Evolutionary conservation across 1,140 invertebrate genomes (phyloP), one percentile per base, ranked within the genome.

Genomic region (Sitophilus oryzae): DNA sequence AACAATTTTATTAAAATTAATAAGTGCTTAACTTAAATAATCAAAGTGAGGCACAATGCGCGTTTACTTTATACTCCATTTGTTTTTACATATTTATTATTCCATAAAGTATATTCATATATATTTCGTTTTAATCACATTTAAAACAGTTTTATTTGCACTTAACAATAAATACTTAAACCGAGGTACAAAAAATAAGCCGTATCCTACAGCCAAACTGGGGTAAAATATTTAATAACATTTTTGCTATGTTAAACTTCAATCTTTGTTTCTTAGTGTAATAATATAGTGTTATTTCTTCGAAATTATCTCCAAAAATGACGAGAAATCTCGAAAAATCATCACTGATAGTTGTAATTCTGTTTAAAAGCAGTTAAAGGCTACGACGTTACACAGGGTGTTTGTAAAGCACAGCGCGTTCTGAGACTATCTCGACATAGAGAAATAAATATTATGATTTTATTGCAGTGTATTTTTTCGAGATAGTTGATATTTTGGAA

Each of bases 11-110:
- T 70, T 70, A 66, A 66, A 69, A 69, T 67, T 59, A 70, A 63
- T 60, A 47, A 66, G 66, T 68, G 67, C 66, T 69, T 61, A 66
- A 68, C 58, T 62, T 66, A 68, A 69, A 59, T 62, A 61, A 68
- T 69, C 63, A 66, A 64, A 69, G 67, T 70, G 66, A 70, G 68
- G 68, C 68, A 70, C 68, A 69, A 66, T 69, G 67, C 63, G 63
- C 61, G 49, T 67, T n/a, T 65, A 42, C 49, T 49, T 49, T 37
- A 45, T 46, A 41, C 14, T 49, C 40, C 16, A n/a, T 34, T 49
- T 46, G n/a, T n/a, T n/a, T n/a, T n/a, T n/a, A n/a, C n/a, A n/a
- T n/a, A n/a, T n/a, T n/a, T n/a, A n/a, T n/a, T n/a, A n/a, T 56
- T 56, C 40, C 21, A 53, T 21, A 19, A 20, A 38, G 34, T 25